These are phyloP conservation scores for Halichondria panicea DNA, from an alignment of 37 sponge, comb jelly and placozoan species.

Conservation along the genomic window DNA sequence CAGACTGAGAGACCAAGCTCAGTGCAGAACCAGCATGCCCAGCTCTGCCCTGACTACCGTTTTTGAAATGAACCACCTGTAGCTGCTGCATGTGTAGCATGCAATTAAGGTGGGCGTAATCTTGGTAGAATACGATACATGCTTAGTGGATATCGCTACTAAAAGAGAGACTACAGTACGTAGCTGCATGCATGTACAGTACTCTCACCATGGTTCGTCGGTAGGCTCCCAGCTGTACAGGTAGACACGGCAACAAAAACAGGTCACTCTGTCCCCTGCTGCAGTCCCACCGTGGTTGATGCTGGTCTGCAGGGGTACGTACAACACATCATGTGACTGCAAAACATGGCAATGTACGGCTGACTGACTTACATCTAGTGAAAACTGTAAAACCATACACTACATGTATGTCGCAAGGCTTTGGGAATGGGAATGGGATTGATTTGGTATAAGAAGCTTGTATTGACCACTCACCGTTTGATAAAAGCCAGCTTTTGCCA, in stretches of 20 bases:
- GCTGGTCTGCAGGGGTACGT: no score
- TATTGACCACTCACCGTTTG: slow-evolving; percentile 14
- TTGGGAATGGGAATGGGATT: not conserved
- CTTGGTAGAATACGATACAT: no score
- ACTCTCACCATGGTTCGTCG: slow-evolving; percentile 65
- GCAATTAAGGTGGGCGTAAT: no score
- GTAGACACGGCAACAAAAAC: slow-evolving; percentile 61
- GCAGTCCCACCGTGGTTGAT: not conserved
- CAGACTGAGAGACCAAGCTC: no score
- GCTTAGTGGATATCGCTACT: no score
- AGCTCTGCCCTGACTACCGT: no score
- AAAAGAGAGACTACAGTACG: not conserved
- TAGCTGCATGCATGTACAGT: not conserved
- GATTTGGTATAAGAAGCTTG: not conserved
- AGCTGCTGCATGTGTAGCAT: no score
- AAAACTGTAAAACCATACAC: not conserved
- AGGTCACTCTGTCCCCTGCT: slow-evolving; percentile 51
- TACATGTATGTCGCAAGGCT: not conserved
- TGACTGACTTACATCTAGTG: not conserved
- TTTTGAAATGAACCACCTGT: no score
- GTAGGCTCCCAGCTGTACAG: slow-evolving; percentile 62
- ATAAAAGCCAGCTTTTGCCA: slow-evolving; percentile 64
- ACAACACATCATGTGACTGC: no score
- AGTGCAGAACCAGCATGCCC: no score
- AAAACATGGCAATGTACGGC: not conserved